Evolutionary conservation across 2,888 invertebrate genomes (phyloP), one percentile per base, ranked within the genome.

Genomic region (Plebejus anna): DNA sequence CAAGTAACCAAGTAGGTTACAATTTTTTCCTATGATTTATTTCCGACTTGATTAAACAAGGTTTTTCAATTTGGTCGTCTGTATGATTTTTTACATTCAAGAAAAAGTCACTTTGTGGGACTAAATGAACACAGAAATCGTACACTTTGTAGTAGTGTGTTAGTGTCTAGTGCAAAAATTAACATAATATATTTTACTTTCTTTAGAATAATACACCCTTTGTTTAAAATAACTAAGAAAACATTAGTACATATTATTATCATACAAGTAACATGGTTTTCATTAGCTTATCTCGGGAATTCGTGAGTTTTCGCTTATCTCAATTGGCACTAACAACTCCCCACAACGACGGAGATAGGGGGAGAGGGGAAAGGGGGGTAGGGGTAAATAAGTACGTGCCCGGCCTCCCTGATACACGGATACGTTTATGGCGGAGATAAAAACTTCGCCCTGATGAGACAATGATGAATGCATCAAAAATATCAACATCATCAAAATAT

Each of bases 261-360:
- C 16, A 55, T 28, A 61, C 32, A 28, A 28, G 11, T 66, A 13
- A 66, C 13, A 76, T 55, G 70, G 76, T 55, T 36, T 70, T 76
- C 76, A 76, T 76, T 76, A 76, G 70, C 76, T 55, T 90, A 91
- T 91, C 91, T 88, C 70, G 75, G 83, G 82, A 47, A 89, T 86
- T 87, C 88, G 84, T 82, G 85, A 84, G 87, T 87, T 86, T 83
- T 82, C 81, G 78, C 89, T 91, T 90, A 90, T 90, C 90, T 88
- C 59, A 81, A 85, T 82, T 83, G 84, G 82, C 81, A 81, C 82
- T 86, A 86, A 86, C 85, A 87, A 84, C 84, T 76, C 76, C 47
- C 76, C 76, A 13, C 70, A 70, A 70, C 70, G 79, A 78, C 76
- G 76, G 71, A 78, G 79, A 78, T 78, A 77, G 77, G 73, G 75